These are phyloP conservation scores for Neoniphon sammara DNA, from an alignment of 2,797 vertebrate species.

Conservation along the genomic window DNA sequence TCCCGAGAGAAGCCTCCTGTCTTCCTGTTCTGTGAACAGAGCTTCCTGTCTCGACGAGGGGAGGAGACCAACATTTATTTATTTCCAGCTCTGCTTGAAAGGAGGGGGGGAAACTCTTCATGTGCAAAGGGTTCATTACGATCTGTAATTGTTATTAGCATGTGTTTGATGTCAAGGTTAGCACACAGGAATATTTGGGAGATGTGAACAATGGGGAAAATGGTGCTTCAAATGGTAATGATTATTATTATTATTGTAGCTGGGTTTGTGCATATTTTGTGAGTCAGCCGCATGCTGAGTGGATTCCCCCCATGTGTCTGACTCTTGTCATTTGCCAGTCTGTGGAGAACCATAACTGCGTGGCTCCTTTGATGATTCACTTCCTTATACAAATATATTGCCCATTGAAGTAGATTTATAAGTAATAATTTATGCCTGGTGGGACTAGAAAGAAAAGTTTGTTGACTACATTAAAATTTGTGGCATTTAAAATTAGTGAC, in stretches of 20 bases:
- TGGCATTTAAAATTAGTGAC: no score
- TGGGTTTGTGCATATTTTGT: slow-evolving; percentile 74
- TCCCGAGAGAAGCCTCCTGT: slow-evolving; percentile 85
- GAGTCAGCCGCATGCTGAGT: slow-evolving; percentile 68
- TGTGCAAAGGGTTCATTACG: slow-evolving; percentile 72
- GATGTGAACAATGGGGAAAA: slow-evolving; percentile 81
- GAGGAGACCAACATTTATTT: slow-evolving; percentile 81
- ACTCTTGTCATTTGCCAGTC: slow-evolving; percentile 59
- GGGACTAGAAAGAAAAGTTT: background rate
- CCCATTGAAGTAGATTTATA: slow-evolving; percentile 33
- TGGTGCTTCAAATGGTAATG: slow-evolving; percentile 80
- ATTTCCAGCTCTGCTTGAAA: slow-evolving; percentile 81
- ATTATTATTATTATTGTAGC: slow-evolving; percentile 80
- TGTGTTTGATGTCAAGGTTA: slow-evolving; percentile 82
- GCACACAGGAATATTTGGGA: slow-evolving; percentile 65
- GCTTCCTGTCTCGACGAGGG: slow-evolving; percentile 82
- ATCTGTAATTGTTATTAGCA: slow-evolving; percentile 81
- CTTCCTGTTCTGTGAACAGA: slow-evolving; percentile 85
- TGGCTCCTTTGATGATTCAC: slow-evolving; percentile 56
- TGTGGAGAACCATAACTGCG: slow-evolving; percentile 19
- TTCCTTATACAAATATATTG: slow-evolving; percentile 44
- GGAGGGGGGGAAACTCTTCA: slow-evolving; percentile 82
- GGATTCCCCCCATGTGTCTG: slow-evolving; percentile 70
- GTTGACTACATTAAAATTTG: background rate
- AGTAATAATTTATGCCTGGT: slow-evolving; percentile 29